A percentile compares a stretch with the other conserved stretches of the same genome.
Evolutionary conservation across 2,113 vertebrate species (phyloP).

Genomic region (Pangasianodon hypophthalmus): DNA sequence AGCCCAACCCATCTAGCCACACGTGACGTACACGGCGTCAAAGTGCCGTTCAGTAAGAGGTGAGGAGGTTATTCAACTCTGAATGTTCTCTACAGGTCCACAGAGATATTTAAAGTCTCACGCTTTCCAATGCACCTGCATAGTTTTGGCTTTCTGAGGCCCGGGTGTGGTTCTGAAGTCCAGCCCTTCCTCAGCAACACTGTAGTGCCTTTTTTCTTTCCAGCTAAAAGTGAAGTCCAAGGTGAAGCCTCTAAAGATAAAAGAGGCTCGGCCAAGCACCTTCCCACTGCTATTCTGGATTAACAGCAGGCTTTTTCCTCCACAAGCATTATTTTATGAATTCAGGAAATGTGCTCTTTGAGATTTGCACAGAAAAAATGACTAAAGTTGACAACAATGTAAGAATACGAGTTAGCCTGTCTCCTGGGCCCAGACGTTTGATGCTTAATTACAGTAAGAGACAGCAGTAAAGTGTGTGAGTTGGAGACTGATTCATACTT

Average conservation of each 20-base stretch:
- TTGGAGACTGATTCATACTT: conserved; percentile 38
- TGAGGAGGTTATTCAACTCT: conserved; percentile 49
- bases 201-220: conserved; percentile 13
- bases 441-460: conserved; percentile 33
- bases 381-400: conserved; percentile 42
- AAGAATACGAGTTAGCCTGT: conserved; percentile 25
- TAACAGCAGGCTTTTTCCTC: conserved; percentile 41
- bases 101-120: conserved; percentile 33
- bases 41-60: conserved; percentile 29
- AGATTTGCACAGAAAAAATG: conserved; percentile 16
- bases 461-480: conserved; percentile 40
- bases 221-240: conserved; percentile 23
- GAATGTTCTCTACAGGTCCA: conserved; percentile 40
- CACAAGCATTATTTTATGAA: conserved; percentile 37
- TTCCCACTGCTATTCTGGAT: conserved; percentile 11
- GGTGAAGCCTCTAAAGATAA: conserved; percentile 31
- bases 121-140: conserved; percentile 40
- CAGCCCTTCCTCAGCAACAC: conserved; percentile 32
- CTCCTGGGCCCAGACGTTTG: conserved; percentile 22
- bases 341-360: conserved; percentile 45
- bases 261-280: conserved; percentile 14
- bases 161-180: conserved; percentile 14
- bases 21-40: conserved; percentile 32
- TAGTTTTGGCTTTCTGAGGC: conserved; percentile 27
- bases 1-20: conserved; percentile 32